Base-by-base conservation (phyloP, 1,140 invertebrate genomes). In the Galleria mellonella region DNA sequence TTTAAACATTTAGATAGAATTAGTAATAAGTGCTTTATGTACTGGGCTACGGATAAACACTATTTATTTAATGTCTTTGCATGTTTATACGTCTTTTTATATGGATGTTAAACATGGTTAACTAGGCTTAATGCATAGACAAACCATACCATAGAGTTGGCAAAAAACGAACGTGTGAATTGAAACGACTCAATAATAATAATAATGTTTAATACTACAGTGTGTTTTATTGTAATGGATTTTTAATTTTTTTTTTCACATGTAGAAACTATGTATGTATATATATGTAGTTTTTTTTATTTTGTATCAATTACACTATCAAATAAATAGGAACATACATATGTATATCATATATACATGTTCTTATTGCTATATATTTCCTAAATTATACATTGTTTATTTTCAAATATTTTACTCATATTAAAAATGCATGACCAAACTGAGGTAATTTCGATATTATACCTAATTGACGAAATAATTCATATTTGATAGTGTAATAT, bases 51-150 rank as follows among this genome's bases (percentile, higher is more conserved):
- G 17, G 17, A 23, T 23, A 23, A 23, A 23, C 17, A 23, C 17
- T 23, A 23, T 23, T 23, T 23, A 23, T 23, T 23, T 23, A 2
- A 32, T 32, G 27, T 15, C 9, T 37, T 37, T 44, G 29, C 15
- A 38, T 32, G 38, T 32, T 42, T 48, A 15, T 42, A 37, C 40
- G 38, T 48, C 35, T 9, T 47, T 46, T 47, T 47, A 15, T 47
- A 46, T 29, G 27, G 17, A 27, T 30, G 35, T 38, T 9, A 46
- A 35, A 23, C 35, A 39, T 38, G 35, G 35, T 33, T 30, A 15
- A 14, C 12, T 12, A 15, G 10, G 30, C 9, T 31, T 14, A 8
- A 12, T 12, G 32, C 8, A 14, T 35, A 35, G 17, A 23, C 17
- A 23, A 31, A 31, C 2, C 1, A 33, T 33, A 31, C 2, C 1